Conservation (phyloP, 2,888 invertebrate genomes). For the Tetrapedia diversipes region DNA sequence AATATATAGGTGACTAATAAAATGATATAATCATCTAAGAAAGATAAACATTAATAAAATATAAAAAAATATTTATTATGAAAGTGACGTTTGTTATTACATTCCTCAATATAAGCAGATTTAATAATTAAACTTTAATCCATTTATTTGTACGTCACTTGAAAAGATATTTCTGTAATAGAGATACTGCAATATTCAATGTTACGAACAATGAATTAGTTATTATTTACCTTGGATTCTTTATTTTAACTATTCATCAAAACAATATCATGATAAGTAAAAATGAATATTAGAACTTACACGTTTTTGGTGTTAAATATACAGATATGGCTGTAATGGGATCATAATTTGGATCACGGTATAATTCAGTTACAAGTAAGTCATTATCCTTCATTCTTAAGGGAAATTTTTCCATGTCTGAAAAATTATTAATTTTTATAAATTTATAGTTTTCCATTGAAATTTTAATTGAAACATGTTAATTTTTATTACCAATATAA, state of each 20-base stretch:
- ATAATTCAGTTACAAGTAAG: conserved; percentile 97
- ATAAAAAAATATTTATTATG: conserved; percentile 15
- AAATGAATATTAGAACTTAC: conserved; percentile 85
- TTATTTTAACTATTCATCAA: conserved; percentile 34
- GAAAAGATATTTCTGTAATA: conserved; percentile 58
- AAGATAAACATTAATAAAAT: conserved; percentile 1
- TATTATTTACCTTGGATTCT: conserved; percentile 43
- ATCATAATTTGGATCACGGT: conserved; percentile 96
- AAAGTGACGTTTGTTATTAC: conserved; percentile 66
- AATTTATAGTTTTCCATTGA: not conserved
- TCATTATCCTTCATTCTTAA: conserved; percentile 99
- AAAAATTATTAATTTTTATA: conserved; percentile 11
- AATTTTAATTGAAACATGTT: not conserved
- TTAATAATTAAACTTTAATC: conserved; percentile 56
- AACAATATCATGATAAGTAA: conserved; percentile 32
- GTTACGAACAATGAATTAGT: conserved; percentile 44
- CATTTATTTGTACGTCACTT: conserved; percentile 59
- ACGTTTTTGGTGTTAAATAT: conserved; percentile 99
- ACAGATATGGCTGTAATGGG: conserved; percentile 99
- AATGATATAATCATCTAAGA: not conserved
- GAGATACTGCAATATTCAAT: conserved; percentile 56
- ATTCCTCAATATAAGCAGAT: conserved; percentile 63
- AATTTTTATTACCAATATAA: conserved; percentile 90
- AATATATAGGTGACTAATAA: not conserved
- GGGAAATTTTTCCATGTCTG: conserved; percentile 99